Evolutionary conservation across 2,888 invertebrate genomes (phyloP), one percentile per base, ranked within the genome.

Genomic region (Orthosia gracilis): DNA sequence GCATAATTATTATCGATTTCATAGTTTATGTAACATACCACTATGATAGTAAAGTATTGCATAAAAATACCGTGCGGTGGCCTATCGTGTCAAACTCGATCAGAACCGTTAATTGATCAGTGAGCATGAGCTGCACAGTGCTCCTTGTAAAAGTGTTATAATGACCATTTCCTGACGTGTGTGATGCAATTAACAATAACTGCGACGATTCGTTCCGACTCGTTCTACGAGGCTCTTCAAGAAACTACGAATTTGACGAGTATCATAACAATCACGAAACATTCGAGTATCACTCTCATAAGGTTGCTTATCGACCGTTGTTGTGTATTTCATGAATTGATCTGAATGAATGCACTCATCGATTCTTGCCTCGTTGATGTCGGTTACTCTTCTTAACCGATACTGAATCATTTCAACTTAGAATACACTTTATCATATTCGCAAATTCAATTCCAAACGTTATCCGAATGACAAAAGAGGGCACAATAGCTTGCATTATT

Each of bases 31-130:
- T 70, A 87, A 87, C 31, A 66, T 76, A 76, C 78, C 65, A 77
- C 80, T 83, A 80, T 82, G 76, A 82, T 86, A 73, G 58, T 87
- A 83, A 78, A 23, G 3, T 75, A 23, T 93, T 93, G 91, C 92
- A 90, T 93, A 91, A 93, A 92, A 89, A 86, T 90, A 88, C 88
- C 91, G 90, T 90, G 90, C 84, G 78, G 79, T 82, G 82, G 79
- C 52, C 59, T 79, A 71, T 90, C 92, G 90, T 91, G 90, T 87
- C 85, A 87, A 90, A 89, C 83, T 87, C 87, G 87, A 87, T 87
- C 86, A 86, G 84, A 88, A 71, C 79, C 59, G 80, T 78, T 84
- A 76, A 83, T 78, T 63, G 76, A 78, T 58, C 69, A 69, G 40
- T 57, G 68, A 83, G 9, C n/a, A n/a, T n/a, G n/a, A n/a, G n/a